Conservation (phyloP, 2,888 invertebrate genomes). For the Ichneumon xanthorius region DNA sequence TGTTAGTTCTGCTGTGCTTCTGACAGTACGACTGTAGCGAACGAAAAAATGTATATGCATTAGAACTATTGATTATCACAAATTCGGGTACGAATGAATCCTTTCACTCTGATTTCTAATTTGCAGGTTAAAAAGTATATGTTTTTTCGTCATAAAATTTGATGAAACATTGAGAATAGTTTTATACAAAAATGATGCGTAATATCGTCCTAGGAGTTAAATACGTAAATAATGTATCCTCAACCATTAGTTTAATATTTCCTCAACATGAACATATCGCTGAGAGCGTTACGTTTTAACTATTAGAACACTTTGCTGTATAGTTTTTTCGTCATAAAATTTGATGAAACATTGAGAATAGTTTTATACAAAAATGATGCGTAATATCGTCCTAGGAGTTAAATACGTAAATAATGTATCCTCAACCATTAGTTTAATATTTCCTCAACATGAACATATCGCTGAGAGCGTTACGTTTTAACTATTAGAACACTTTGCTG, state of each 20-base stretch:
- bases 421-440: not conserved
- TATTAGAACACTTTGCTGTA: too few species aligned
- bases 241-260: not conserved
- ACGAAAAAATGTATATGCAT: constrained; percentile 54
- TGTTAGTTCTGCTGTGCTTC: constrained; percentile 96
- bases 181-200: not conserved
- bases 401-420: not conserved
- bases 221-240: not conserved
- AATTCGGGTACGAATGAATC: not conserved
- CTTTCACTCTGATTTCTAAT: not conserved
- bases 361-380: not conserved
- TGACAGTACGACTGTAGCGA: constrained; percentile 94
- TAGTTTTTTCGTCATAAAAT: not conserved
- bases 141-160: not conserved
- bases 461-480: not conserved
- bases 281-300: too few species aligned
- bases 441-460: not conserved
- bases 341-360: not conserved
- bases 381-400: not conserved
- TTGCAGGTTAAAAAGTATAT: not conserved
- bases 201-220: not conserved
- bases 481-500: not conserved
- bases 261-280: not conserved
- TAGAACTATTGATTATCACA: not conserved
- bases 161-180: not conserved